Percentiles rank a stretch among this genome's conserved stretches.
phyloP scores from a whole-genome alignment of 2,113 vertebrate species.

The Gavia stellata region DNA sequence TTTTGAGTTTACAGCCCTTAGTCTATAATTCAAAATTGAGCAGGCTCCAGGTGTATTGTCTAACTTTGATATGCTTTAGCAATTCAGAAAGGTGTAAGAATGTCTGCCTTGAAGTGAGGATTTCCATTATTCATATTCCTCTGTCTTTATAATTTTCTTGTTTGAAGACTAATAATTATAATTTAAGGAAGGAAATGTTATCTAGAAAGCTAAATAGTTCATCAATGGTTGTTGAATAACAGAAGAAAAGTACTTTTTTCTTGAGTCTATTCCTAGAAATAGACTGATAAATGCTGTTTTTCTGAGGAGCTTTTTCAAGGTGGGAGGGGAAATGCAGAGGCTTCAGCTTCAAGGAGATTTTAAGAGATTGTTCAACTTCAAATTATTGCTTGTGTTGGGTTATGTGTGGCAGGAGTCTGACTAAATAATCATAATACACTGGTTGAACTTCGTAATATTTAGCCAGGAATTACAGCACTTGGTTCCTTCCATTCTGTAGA shows the following conservation, averaged over 20 bases:
- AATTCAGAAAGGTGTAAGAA: background rate
- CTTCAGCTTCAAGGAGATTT: background rate
- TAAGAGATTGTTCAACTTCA: background rate
- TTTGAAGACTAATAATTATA: background rate
- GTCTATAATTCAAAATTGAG: background rate
- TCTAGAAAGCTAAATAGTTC: background rate
- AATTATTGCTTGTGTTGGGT: background rate
- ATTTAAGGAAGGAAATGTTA: background rate
- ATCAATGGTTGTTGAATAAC: background rate
- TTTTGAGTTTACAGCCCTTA: background rate
- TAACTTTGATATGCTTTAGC: background rate
- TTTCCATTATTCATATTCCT: background rate
- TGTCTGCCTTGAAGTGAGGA: background rate
- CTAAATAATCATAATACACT: background rate
- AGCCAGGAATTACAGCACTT: background rate
- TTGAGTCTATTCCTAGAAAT: background rate
- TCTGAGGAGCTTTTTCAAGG: background rate
- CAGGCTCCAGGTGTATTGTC: background rate
- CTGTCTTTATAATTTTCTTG: background rate
- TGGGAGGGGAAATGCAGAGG: background rate
- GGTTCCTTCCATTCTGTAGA: background rate
- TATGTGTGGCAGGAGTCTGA: background rate
- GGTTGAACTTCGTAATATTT: background rate
- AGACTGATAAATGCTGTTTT: background rate
- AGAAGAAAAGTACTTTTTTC: background rate